A percentile compares a stretch with the other conserved stretches of the same genome.
These are phyloP conservation scores for Listronotus bonariensis DNA, from an alignment of 1,140 invertebrate genomes.

Conservation along the genomic window DNA sequence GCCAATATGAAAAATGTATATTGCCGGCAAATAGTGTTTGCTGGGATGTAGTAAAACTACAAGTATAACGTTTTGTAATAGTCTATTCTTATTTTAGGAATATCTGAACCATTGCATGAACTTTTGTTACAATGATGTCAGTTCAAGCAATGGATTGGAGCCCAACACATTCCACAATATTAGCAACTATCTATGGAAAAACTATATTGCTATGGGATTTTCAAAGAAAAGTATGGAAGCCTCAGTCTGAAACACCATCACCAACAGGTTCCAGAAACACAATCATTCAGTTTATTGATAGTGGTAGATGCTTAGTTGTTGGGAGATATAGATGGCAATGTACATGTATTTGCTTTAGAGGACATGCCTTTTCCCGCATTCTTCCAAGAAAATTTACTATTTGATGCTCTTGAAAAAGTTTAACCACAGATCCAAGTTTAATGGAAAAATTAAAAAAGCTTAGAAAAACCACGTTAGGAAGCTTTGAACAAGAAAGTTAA, in stretches of 20 bases:
- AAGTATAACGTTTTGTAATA: too few relatives aligned
- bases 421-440: slow-evolving; percentile 66
- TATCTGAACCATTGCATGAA: slow-evolving; percentile 68
- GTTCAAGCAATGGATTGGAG: slow-evolving; percentile 76
- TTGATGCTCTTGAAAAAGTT: slow-evolving; percentile 61
- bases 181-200: slow-evolving; percentile 74
- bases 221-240: slow-evolving; percentile 66
- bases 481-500: not conserved
- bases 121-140: slow-evolving; percentile 61
- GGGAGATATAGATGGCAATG: slow-evolving; percentile 65
- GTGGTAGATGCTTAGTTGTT: slow-evolving; percentile 69
- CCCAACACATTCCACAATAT: slow-evolving; percentile 79
- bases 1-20: too few relatives aligned
- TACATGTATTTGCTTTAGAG: slow-evolving; percentile 68
- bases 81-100: slow-evolving; percentile 43
- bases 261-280: slow-evolving; percentile 55
- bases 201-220: slow-evolving; percentile 76
- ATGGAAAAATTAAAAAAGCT: slow-evolving; percentile 59
- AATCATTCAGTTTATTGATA: slow-evolving; percentile 63
- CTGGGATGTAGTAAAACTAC: too few relatives aligned
- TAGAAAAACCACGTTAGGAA: slow-evolving; percentile 42
- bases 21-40: too few relatives aligned
- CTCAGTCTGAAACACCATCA: slow-evolving; percentile 63
- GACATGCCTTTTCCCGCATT: slow-evolving; percentile 71
- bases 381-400: slow-evolving; percentile 59